Percentiles rank a stretch among this genome's conserved stretches.
Conservation (phyloP, 2,888 invertebrate species). For the Oxystoma pomonae region DNA sequence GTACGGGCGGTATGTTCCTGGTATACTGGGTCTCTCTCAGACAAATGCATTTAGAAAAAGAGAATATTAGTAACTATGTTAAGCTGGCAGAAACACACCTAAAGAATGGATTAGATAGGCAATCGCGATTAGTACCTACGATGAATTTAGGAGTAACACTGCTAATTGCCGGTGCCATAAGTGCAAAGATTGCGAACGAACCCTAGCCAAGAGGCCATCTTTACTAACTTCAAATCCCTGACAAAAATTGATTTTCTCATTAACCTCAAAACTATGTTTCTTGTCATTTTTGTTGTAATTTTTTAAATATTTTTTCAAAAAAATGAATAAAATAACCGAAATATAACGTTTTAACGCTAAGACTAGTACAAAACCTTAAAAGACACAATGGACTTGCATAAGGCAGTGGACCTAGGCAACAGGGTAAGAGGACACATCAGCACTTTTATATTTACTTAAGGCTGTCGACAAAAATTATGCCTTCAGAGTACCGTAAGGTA, state of each 20-base stretch:
- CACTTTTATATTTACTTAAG: slow-evolving; percentile 18
- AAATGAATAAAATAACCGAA: not conserved
- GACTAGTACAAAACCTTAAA: not conserved
- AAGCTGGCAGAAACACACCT: no score
- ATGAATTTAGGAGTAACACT: no score
- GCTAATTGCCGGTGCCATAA: no score
- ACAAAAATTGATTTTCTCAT: not conserved
- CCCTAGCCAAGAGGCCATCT: not conserved
- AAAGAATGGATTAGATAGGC: no score
- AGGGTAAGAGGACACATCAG: slow-evolving; percentile 44
- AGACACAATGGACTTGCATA: slow-evolving; percentile 47
- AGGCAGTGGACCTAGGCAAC: slow-evolving; percentile 51
- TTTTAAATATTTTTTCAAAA: not conserved
- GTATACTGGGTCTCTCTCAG: no score
- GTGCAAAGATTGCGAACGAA: not conserved
- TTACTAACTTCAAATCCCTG: not conserved
- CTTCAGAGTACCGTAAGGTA: no score
- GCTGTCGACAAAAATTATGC: no score
- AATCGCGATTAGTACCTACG: no score
- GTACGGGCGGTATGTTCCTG: no score
- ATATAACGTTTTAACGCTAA: not conserved
- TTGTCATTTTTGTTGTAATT: not conserved
- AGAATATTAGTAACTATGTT: no score
- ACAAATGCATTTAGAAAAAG: no score
- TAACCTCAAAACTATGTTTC: not conserved